Base-by-base conservation (phyloP, 2,888 invertebrate genomes). In the Zaprionus bogoriensis region DNA sequence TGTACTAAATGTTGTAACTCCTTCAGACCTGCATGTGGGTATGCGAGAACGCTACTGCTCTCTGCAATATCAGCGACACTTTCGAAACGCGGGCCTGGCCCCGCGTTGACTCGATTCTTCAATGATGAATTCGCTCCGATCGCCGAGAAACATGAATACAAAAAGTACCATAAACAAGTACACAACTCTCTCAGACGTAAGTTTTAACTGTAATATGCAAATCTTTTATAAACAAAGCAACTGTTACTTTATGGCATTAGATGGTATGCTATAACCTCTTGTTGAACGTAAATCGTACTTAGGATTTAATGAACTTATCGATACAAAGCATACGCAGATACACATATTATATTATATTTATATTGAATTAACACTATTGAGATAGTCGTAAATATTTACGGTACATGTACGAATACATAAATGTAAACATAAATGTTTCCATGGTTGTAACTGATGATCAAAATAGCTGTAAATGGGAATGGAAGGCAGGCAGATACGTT, bases 381-480 rank as follows among this genome's bases (percentile, higher is more conserved):
- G 38, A 75, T 59, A 57, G 54, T 67, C 64, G 60, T 67, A 61
- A 77, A 77, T 80, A 77, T 75, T 80, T 75, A 12, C 12, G 32
- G 30, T 54, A 55, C 59, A 51, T 72, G 69, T 70, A 76, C 64
- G 72, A 68, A 72, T 58, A 67, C 52, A 67, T 72, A 57, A 65
- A 67, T 61, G 67, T 74, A 73, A 74, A 73, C 61, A 39, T 17
- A 36, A 73, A 77, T 81, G 82, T 88, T 85, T 89, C 79, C 87
- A 86, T 88, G 88, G 88, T 88, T 88, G 88, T 88, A 88, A 88
- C 82, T 87, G 84, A 89, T 89, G 89, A 88, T 88, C 88, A 88
- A 88, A 88, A 88, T 85, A 89, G 77, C 50, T 71, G 76, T 77
- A 76, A 83, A 59, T 63, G 42, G 36, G 30, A 62, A 51, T 41